These are phyloP conservation scores for Alosa alosa DNA, from an alignment of 2,113 vertebrate genomes.

Conservation along the genomic window DNA sequence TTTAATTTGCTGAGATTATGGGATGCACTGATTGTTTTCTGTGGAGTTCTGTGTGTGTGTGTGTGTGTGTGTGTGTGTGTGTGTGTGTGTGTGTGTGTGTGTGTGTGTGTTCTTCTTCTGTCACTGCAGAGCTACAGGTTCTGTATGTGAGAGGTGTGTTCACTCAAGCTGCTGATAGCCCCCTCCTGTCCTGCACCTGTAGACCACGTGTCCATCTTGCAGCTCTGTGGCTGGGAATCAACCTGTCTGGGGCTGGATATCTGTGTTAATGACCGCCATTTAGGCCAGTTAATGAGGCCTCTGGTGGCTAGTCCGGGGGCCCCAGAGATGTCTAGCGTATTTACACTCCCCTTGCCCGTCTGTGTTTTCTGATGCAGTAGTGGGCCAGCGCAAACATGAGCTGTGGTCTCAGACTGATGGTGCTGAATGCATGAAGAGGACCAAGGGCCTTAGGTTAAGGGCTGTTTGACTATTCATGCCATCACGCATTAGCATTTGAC, in stretches of 20 bases:
- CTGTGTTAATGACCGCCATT: constrained; percentile 12
- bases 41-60: background rate
- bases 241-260: background rate
- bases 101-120: background rate
- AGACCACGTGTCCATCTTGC: background rate
- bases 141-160: background rate
- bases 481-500: background rate
- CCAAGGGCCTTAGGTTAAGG: background rate
- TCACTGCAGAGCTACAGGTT: background rate
- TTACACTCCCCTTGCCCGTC: background rate
- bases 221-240: background rate
- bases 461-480: background rate
- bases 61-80: constrained; percentile 8
- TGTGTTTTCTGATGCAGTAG: background rate
- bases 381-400: background rate
- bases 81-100: background rate
- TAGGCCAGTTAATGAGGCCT: background rate
- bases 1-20: background rate
- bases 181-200: background rate
- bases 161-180: background rate
- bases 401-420: background rate
- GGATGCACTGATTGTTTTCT: background rate
- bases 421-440: background rate
- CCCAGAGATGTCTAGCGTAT: constrained; percentile 2
- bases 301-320: background rate